A percentile compares a stretch with the other conserved stretches of the same genome.
Conservation (phyloP, 2,113 vertebrate genomes). For the Thunnus thynnus region DNA sequence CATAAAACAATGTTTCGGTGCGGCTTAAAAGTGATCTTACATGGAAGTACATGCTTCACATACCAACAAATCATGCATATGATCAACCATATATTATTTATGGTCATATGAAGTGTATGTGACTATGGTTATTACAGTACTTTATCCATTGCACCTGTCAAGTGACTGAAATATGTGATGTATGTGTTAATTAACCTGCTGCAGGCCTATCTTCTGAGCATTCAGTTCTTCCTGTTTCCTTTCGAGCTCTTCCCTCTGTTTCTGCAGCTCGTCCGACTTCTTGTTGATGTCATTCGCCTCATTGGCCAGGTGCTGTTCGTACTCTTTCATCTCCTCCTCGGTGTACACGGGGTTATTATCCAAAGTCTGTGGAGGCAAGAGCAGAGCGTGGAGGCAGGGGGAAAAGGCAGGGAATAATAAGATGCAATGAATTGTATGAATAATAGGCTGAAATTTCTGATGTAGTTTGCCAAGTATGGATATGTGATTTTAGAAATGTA, state of each 20-base stretch:
- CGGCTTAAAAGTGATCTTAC: background rate
- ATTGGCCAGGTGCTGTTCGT: slow-evolving; percentile 88
- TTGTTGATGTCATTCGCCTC: slow-evolving; percentile 88
- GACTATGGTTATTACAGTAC: background rate
- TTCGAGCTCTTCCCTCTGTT: slow-evolving; percentile 90
- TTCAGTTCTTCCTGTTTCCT: slow-evolving; percentile 90
- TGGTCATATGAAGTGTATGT: no score
- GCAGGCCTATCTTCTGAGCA: slow-evolving; percentile 88
- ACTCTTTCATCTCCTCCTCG: slow-evolving; percentile 91
- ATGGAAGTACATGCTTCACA: background rate
- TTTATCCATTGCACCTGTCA: background rate
- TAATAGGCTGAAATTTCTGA: background rate
- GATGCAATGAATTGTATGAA: background rate
- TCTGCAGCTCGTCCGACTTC: slow-evolving; percentile 88
- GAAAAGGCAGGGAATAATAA: background rate
- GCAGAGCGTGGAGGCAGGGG: no score
- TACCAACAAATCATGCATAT: background rate
- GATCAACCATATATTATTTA: background rate
- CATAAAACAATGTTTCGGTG: background rate
- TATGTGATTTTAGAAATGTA: no score
- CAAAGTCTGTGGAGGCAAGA: slow-evolving; percentile 85
- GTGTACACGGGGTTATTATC: slow-evolving; percentile 90
- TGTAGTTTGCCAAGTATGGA: no score
- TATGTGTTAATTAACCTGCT: slow-evolving; percentile 84
- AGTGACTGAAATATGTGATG: background rate